These are phyloP conservation scores for Trichomycterus rosablanca DNA, from an alignment of 2,113 vertebrate species.

Conservation along the genomic window DNA sequence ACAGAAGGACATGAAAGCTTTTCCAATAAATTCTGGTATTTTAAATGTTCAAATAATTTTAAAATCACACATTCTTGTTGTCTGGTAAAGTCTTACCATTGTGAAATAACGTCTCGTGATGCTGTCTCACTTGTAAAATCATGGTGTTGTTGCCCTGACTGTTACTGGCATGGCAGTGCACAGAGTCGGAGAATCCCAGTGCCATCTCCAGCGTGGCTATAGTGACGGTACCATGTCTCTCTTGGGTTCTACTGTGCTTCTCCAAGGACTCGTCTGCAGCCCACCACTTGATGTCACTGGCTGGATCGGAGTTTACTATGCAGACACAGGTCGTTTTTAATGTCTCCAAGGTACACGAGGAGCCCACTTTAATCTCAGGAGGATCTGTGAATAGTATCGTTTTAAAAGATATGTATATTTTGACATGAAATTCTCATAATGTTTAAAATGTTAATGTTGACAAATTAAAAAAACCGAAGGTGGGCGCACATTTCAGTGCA, in stretches of 20 bases:
- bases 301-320: conserved; percentile 55
- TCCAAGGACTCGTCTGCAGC: conserved; percentile 20
- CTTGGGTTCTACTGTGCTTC: conserved; percentile 24
- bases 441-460: too few relatives aligned
- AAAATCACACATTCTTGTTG: not conserved
- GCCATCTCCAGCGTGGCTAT: conserved; percentile 37
- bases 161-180: conserved; percentile 60
- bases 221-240: conserved; percentile 42
- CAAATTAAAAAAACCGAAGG: too few relatives aligned
- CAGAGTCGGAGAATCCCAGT: conserved; percentile 18
- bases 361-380: conserved; percentile 54
- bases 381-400: conserved; percentile 48
- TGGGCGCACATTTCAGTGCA: too few relatives aligned
- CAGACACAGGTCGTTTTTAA: conserved; percentile 52
- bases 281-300: conserved; percentile 50
- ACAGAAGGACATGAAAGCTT: too few relatives aligned
- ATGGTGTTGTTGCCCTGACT: conserved; percentile 37
- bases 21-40: too few relatives aligned
- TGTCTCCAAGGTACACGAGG: conserved; percentile 45
- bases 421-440: too few relatives aligned
- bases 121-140: conserved; percentile 36
- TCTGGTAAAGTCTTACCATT: conserved; percentile 4
- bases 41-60: too few relatives aligned
- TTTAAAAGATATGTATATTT: too few relatives aligned
- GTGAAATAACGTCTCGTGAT: conserved; percentile 38